phyloP scores from a whole-genome alignment of 2,113 vertebrate genomes.

The Pachypanchax playfairii region DNA sequence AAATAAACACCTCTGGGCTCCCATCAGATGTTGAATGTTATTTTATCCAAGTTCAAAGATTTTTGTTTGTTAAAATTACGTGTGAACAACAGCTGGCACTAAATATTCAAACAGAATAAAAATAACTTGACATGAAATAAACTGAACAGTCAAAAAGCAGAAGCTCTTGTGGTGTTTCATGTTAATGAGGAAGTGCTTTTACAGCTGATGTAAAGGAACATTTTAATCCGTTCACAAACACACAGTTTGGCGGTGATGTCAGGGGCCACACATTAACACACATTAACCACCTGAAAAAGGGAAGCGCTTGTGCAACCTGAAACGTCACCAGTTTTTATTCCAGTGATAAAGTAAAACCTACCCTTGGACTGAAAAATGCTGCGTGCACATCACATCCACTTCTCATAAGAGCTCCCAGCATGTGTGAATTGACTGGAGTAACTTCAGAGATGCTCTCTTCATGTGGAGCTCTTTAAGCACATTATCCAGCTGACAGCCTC shows the following conservation, averaged over 20 bases:
- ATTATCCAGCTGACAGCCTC: conserved; percentile 19
- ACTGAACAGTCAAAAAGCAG: conserved; percentile 11
- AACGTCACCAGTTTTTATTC: conserved; percentile 25
- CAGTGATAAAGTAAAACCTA: conserved; percentile 13
- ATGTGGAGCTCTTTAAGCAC: conserved; percentile 22
- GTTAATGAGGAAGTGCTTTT: conserved; percentile 20
- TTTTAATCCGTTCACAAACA: conserved; percentile 6
- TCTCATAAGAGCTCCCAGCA: conserved; percentile 20
- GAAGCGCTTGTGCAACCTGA: conserved; percentile 1
- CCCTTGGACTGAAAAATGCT: conserved; percentile 13
- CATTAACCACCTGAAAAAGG: background rate
- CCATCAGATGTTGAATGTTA: background rate
- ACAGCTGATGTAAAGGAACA: conserved; percentile 13
- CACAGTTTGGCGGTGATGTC: background rate
- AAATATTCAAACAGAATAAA: background rate
- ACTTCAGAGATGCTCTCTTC: conserved; percentile 20
- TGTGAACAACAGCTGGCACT: background rate
- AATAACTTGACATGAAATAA: too few relatives aligned
- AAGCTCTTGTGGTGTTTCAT: background rate
- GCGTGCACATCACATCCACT: conserved; percentile 15
- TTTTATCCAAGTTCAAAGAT: too few relatives aligned
- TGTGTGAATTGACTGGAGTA: conserved; percentile 6
- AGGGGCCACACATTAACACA: conserved; percentile 6
- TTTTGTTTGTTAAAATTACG: background rate
- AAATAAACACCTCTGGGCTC: conserved; percentile 1